phyloP scores from a whole-genome alignment of 2,797 vertebrate species.

The Euthynnus affinis region DNA sequence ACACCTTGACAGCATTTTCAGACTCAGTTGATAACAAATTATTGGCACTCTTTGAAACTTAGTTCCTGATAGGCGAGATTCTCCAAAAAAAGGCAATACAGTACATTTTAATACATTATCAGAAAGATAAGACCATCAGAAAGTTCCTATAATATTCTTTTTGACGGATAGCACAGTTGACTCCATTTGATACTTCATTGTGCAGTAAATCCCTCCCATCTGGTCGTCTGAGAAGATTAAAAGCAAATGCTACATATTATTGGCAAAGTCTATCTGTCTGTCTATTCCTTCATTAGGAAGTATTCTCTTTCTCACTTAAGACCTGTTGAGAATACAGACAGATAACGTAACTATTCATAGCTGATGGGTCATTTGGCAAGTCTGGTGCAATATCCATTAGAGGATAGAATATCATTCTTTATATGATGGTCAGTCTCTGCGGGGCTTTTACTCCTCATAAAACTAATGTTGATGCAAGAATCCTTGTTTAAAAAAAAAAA shows the following conservation, averaged over 20 bases:
- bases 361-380: constrained; percentile 63
- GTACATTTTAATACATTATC: not conserved
- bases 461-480: not conserved
- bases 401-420: constrained; percentile 36
- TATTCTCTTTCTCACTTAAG: constrained; percentile 24
- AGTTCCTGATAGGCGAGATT: constrained; percentile 1
- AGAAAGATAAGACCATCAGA: not conserved
- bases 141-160: constrained; percentile 27
- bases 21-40: not conserved
- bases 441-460: constrained; percentile 18
- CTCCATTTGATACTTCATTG: constrained; percentile 24
- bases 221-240: constrained; percentile 49
- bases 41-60: not conserved
- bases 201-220: constrained; percentile 39
- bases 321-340: constrained; percentile 42
- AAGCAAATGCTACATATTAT: constrained; percentile 43
- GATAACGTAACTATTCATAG: constrained; percentile 43
- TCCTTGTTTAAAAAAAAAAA: not conserved
- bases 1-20: constrained; percentile 14
- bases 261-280: constrained; percentile 36
- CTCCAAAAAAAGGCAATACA: not conserved
- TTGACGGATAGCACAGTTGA: constrained; percentile 27
- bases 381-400: constrained; percentile 49
- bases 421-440: constrained; percentile 41
- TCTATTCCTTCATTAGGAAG: constrained; percentile 42